Percentiles rank a stretch among this genome's conserved stretches.
phyloP scores from a whole-genome alignment of 2,797 vertebrate species.

The Hyperoplus lanceolatus region DNA sequence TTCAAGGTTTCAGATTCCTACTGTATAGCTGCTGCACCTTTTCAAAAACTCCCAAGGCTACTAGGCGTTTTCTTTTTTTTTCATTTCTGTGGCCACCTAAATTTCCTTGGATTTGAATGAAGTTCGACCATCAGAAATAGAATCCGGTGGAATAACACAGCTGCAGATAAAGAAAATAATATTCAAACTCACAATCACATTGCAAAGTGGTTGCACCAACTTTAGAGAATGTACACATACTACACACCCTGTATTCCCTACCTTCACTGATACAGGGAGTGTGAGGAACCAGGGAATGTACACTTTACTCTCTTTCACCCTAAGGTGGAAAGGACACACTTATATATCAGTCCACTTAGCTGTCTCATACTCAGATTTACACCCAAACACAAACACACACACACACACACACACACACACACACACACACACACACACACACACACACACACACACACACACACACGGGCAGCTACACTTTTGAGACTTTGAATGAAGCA shows the following conservation, averaged over 20 bases:
- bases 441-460: slow-evolving; percentile 12
- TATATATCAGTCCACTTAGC: slow-evolving; percentile 59
- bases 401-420: slow-evolving; percentile 3
- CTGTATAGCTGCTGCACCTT: not conserved
- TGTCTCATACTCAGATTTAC: slow-evolving; percentile 16
- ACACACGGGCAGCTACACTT: slow-evolving; percentile 21
- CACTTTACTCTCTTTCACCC: slow-evolving; percentile 54
- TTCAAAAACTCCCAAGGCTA: slow-evolving; percentile 46
- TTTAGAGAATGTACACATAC: slow-evolving; percentile 5
- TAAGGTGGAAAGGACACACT: slow-evolving; percentile 63
- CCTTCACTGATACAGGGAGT: slow-evolving; percentile 44
- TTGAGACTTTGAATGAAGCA: slow-evolving; percentile 48
- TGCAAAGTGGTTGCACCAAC: not conserved
- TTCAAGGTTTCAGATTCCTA: slow-evolving; percentile 55
- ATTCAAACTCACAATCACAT: not conserved
- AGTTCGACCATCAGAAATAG: slow-evolving; percentile 29
- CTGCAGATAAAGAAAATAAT: slow-evolving; percentile 13
- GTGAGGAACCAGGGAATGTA: slow-evolving; percentile 37
- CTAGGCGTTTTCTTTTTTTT: slow-evolving; percentile 5
- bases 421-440: slow-evolving; percentile 3
- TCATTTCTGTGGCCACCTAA: slow-evolving; percentile 2
- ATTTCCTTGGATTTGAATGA: slow-evolving; percentile 45
- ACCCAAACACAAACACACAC: slow-evolving; percentile 9
- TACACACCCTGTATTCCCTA: slow-evolving; percentile 11
- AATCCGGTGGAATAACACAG: slow-evolving; percentile 31